Percentiles rank a stretch among this genome's conserved stretches.
These are phyloP conservation scores for Catostylus mosaicus DNA, from an alignment of 30 jellyfish, hydroid and myxozoan genomes.

Conservation along the genomic window DNA sequence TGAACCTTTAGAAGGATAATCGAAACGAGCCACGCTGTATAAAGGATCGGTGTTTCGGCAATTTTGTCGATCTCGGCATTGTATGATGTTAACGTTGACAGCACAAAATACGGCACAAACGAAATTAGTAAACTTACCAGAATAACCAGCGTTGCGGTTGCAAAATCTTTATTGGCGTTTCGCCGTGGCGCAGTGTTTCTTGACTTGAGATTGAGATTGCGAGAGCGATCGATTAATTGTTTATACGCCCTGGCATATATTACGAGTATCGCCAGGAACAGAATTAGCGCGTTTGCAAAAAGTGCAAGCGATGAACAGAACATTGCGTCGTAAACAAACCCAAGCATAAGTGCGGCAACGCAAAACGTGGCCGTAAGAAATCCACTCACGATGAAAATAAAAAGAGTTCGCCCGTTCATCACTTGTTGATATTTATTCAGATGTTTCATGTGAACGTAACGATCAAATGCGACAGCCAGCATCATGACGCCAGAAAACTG, in stretches of 20 bases:
- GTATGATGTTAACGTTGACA: background rate
- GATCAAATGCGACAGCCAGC: slow-evolving; percentile 43
- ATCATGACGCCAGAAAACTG: slow-evolving; percentile 28
- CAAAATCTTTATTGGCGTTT: slow-evolving; percentile 21
- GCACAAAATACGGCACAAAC: slow-evolving; percentile 4
- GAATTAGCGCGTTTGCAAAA: background rate
- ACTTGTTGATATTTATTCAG: slow-evolving; percentile 2
- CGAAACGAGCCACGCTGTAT: slow-evolving; percentile 5
- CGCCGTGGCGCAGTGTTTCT: background rate
- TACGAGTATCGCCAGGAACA: background rate
- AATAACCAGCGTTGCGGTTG: slow-evolving; percentile 17
- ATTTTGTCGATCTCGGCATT: background rate
- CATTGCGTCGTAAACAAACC: background rate
- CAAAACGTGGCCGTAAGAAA: background rate
- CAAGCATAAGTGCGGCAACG: slow-evolving; percentile 11
- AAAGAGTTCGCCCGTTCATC: slow-evolving; percentile 4
- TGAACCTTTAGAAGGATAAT: background rate
- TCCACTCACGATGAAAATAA: background rate
- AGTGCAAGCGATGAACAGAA: slow-evolving; percentile 15
- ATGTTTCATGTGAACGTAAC: slow-evolving; percentile 43
- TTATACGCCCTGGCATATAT: slow-evolving; percentile 25
- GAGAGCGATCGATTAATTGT: background rate
- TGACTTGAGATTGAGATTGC: background rate
- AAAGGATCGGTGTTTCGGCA: background rate
- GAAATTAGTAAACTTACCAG: background rate